phyloP scores from a whole-genome alignment of 1,140 invertebrate genomes.

The Brachionus sp. region DNA sequence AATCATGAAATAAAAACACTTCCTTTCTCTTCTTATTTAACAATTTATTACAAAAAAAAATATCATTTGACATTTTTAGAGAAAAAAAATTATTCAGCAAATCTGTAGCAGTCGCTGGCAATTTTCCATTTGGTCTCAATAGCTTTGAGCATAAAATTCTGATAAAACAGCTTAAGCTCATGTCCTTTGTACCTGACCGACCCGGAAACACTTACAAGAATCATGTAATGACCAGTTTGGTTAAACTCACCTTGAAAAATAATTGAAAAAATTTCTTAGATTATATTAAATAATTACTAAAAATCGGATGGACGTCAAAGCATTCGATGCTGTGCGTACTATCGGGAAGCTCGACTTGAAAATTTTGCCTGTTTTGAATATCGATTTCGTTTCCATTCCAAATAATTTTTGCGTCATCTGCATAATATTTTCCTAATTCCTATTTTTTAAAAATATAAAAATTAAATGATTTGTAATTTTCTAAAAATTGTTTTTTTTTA shows the following conservation, averaged over 20 bases:
- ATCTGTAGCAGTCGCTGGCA: slow-evolving; percentile 39
- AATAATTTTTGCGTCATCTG: slow-evolving; percentile 32
- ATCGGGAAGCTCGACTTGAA: slow-evolving; percentile 34
- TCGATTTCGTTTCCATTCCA: slow-evolving; percentile 44
- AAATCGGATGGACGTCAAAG: slow-evolving; percentile 39
- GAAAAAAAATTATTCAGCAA: slow-evolving; percentile 23
- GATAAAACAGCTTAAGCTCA: slow-evolving; percentile 21
- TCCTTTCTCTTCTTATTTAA: not conserved
- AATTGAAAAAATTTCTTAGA: not conserved
- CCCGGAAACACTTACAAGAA: slow-evolving; percentile 37
- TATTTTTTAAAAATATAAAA: not conserved
- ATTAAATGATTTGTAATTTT: not conserved
- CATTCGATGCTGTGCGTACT: slow-evolving; percentile 12
- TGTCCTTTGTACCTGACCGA: slow-evolving; percentile 38
- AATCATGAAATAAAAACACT: not conserved
- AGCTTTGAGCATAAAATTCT: slow-evolving; percentile 43
- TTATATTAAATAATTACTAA: not conserved
- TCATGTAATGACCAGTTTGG: slow-evolving; percentile 42
- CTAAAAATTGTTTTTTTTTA: not conserved
- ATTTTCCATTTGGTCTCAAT: slow-evolving; percentile 43
- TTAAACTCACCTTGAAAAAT: slow-evolving; percentile 17
- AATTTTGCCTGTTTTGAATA: slow-evolving; percentile 26
- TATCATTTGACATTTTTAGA: not conserved
- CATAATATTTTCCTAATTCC: slow-evolving; percentile 41
- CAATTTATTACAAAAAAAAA: not conserved